Evolutionary conservation across 2,113 vertebrate species (phyloP), one percentile per base, ranked within the genome.

Genomic region (Parus major): DNA sequence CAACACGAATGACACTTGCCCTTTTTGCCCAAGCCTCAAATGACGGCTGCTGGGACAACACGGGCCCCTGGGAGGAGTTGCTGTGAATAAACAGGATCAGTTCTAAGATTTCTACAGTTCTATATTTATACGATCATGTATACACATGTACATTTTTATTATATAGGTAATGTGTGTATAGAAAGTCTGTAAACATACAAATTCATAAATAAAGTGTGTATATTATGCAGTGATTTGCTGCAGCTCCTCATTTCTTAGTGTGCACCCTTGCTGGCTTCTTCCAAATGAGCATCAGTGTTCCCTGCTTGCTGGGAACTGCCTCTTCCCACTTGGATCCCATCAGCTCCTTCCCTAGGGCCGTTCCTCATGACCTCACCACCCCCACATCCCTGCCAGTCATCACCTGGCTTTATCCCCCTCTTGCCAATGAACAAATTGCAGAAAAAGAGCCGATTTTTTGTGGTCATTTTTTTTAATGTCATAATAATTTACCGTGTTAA

Each of bases 101-200:
- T 95, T 95, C 96, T 82, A 75, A 98, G 95, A 97, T 98, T 98
- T 98, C 97, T 98, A 98, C 96, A 97, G 95, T 86, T 98, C 97
- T 98, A 97, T 98, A 98, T 98, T 98, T 98, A 98, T 98, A 98
- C 92, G 95, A 95, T 94, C 96, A 90, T 96, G 97, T 98, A 97
- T 98, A 97, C 98, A 98, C 96, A 96, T 98, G 98, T 98, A 98
- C 98, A 98, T 98, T 98, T 98, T 97, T 98, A 98, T 97, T 97
- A 97, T 98, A 97, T 97, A 98, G 97, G 97, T 92, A 96, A 97
- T 95, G 97, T 98, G 98, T 98, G 98, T 98, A 98, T 98, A 98
- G 98, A 96, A 98, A 97, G 98, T 97, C 97, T 97, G 97, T 97
- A 97, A 97, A 95, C 97, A 97, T 78, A 97, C 97, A 47, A 61